Base-by-base conservation (phyloP, 2,888 invertebrate species). In the Steromphala cineraria region DNA sequence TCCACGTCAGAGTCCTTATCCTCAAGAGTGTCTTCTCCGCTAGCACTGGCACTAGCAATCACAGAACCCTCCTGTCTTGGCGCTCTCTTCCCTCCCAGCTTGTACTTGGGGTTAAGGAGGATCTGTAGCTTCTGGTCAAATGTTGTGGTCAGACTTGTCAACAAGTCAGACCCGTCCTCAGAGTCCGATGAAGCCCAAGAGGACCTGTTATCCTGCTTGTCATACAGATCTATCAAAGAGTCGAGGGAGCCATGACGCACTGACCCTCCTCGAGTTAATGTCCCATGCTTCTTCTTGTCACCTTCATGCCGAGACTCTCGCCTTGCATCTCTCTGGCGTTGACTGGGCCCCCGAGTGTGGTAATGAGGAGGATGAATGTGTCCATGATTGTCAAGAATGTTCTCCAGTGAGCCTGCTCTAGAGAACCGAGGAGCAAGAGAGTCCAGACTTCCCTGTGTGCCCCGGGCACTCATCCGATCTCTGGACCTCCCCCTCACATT, bases 201-300 rank as follows among this genome's bases (percentile, higher is more conserved):
- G 67, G 84, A 83, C 17, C 89, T 80, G 67, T 87, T 88, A 40
- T 91, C 91, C n/a, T 89, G 82, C 74, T 85, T 87, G 62, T 92
- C 92, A 67, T 91, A 89, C 77, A 90, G 83, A 82, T 95, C 95
- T 85, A 95, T 94, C 17, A 95, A 90, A 0, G 95, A 95, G 89
- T 95, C 95, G 84, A 95, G 91, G 52, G 95, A 95, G 31, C 95
- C 95, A 80, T 94, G 94, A 75, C 94, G 83, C 13, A 76, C 53
- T 46, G 31, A 17, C 77, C 83, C 36, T 71, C 83, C 84, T 56
- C 87, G 83, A 81, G 78, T 84, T 0, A 89, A 62, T n/a, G 75
- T 53, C 15, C 85, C 84, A 78, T 80, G 74, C n/a, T 56, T 36
- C 17, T 53, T 55, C 36, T 55, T 75, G 15, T 78, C 62, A 19